Percentiles rank a stretch among this genome's conserved stretches.
Evolutionary conservation across 1,140 invertebrate genomes (phyloP).

Genomic region (Listronotus oregonensis): DNA sequence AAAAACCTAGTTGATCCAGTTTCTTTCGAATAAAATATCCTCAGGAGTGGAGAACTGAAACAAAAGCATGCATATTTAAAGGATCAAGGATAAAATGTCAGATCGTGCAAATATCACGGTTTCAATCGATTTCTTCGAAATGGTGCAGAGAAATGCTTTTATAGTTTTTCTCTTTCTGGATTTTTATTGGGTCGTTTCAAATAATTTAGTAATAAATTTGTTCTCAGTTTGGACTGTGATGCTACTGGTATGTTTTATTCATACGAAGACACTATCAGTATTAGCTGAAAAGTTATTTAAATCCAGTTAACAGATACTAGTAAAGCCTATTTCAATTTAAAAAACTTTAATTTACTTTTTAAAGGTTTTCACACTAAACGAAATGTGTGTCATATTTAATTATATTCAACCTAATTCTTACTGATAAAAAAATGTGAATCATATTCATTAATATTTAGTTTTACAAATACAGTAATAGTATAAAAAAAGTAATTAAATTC

Average conservation of each 20-base stretch:
- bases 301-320: too few species aligned
- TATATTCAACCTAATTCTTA: too few species aligned
- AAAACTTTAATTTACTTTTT: too few species aligned
- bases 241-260: slow-evolving; percentile 13
- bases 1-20: slow-evolving; percentile 34
- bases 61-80: slow-evolving; percentile 38
- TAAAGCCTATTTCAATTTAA: too few species aligned
- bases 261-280: slow-evolving; percentile 19
- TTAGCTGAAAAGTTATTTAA: neutral
- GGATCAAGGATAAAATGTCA: slow-evolving; percentile 36
- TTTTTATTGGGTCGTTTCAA: slow-evolving; percentile 34
- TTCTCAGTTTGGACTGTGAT: slow-evolving; percentile 19
- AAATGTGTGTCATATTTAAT: too few species aligned
- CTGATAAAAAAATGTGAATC: too few species aligned
- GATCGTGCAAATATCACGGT: slow-evolving; percentile 35
- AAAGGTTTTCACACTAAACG: too few species aligned
- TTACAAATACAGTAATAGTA: too few species aligned
- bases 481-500: too few species aligned
- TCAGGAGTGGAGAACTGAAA: slow-evolving; percentile 33
- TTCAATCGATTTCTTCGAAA: slow-evolving; percentile 32
- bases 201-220: slow-evolving; percentile 38
- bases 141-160: slow-evolving; percentile 36
- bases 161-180: slow-evolving; percentile 34
- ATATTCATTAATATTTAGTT: too few species aligned
- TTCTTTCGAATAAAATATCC: slow-evolving; percentile 31